phyloP scores from a whole-genome alignment of 2,888 invertebrate species.

The Lottia gigantea region DNA sequence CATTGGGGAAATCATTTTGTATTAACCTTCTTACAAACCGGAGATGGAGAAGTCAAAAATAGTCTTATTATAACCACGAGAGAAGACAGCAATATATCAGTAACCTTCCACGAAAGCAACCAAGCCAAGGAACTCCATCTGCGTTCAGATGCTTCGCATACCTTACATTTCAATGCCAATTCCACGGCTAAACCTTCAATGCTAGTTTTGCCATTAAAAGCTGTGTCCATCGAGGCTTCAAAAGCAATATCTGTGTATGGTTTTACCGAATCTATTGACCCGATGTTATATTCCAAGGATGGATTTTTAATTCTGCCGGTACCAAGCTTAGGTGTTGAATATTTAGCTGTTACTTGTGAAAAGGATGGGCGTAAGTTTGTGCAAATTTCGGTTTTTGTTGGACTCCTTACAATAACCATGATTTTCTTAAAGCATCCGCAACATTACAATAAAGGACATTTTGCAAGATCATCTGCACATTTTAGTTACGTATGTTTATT shows the following conservation, averaged over 20 bases:
- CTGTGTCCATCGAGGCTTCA: neutral
- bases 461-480: too few relatives aligned
- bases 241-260: neutral
- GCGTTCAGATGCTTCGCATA: neutral
- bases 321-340: neutral
- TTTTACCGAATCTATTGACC: neutral
- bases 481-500: too few relatives aligned
- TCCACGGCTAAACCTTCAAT: neutral
- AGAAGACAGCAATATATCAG: neutral
- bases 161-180: neutral
- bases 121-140: neutral
- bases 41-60: neutral
- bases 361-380: neutral
- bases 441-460: too few relatives aligned
- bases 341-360: neutral
- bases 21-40: neutral
- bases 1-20: constrained; percentile 4
- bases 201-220: neutral
- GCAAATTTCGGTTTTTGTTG: too few relatives aligned
- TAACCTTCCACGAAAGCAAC: neutral
- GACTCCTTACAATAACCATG: too few relatives aligned
- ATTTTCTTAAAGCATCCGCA: too few relatives aligned
- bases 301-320: neutral
- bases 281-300: neutral
- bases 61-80: neutral